A percentile compares a stretch with the other conserved stretches of the same genome.
Conservation (phyloP, 1,140 invertebrate species). For the Triops cancriformis region DNA sequence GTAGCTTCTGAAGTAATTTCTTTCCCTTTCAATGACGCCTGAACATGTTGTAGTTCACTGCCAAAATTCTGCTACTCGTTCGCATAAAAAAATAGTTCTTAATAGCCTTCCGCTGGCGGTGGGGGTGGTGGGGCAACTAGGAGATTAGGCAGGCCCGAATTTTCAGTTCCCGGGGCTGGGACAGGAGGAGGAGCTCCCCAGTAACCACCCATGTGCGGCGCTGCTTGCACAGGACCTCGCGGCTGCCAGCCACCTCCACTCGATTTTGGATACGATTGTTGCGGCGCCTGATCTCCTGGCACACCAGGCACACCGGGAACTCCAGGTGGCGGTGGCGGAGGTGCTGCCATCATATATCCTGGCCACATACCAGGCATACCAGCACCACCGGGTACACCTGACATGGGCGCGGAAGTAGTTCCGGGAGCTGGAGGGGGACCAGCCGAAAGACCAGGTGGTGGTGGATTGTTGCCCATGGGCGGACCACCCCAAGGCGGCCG, state of each 20-base stretch:
- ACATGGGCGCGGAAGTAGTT: slow-evolving; percentile 40
- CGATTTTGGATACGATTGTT: background rate
- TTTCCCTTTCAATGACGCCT: no score
- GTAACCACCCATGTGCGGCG: background rate
- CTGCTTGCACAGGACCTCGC: background rate
- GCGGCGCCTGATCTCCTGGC: background rate
- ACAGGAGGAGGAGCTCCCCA: background rate
- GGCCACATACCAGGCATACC: slow-evolving; percentile 33
- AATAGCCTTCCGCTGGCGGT: background rate
- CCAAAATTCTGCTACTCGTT: no score
- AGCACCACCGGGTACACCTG: slow-evolving; percentile 36
- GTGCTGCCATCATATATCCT: slow-evolving; percentile 29
- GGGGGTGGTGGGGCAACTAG: background rate
- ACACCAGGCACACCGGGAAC: slow-evolving; percentile 23
- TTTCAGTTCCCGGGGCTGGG: background rate
- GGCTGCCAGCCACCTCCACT: background rate
- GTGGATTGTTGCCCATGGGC: slow-evolving; percentile 29
- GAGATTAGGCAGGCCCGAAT: background rate
- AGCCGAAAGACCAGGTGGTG: slow-evolving; percentile 38
- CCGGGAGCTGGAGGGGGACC: slow-evolving; percentile 37
- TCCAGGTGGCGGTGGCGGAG: slow-evolving; percentile 31
- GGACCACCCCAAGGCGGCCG: slow-evolving; percentile 31
- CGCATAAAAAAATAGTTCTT: background rate
- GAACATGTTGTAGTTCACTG: no score
- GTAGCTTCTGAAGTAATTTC: no score